Conservation (phyloP, 2,888 invertebrate genomes). For the Drosophila mimica region DNA sequence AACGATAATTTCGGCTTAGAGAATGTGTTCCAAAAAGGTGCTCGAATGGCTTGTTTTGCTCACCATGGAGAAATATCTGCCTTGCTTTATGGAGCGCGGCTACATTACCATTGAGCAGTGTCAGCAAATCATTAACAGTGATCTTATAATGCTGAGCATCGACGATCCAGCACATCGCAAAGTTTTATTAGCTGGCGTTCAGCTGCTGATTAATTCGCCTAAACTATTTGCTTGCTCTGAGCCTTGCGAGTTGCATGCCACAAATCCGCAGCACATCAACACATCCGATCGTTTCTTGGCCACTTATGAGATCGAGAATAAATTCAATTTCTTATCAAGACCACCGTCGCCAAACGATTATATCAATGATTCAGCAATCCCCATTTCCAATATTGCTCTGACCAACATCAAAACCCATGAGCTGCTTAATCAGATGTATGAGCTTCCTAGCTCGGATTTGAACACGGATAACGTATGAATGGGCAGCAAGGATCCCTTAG, state of each 20-base stretch:
- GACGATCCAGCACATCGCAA: constrained; percentile 38
- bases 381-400: background rate
- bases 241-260: constrained; percentile 32
- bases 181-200: constrained; percentile 50
- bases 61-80: constrained; percentile 59
- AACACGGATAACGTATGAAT: background rate
- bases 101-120: constrained; percentile 45
- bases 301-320: background rate
- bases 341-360: background rate
- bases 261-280: background rate
- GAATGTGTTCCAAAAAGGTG: constrained; percentile 54
- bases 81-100: constrained; percentile 33
- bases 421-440: background rate
- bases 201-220: constrained; percentile 36
- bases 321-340: background rate
- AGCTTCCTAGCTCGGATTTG: background rate
- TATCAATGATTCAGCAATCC: background rate
- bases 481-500: background rate
- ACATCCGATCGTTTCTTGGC: background rate
- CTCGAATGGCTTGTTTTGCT: constrained; percentile 60
- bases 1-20: background rate
- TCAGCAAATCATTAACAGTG: constrained; percentile 36
- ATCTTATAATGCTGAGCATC: constrained; percentile 52
- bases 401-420: background rate
- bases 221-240: constrained; percentile 26